Base-by-base conservation (phyloP, 2,113 vertebrate species). In the Columba janthina region DNA sequence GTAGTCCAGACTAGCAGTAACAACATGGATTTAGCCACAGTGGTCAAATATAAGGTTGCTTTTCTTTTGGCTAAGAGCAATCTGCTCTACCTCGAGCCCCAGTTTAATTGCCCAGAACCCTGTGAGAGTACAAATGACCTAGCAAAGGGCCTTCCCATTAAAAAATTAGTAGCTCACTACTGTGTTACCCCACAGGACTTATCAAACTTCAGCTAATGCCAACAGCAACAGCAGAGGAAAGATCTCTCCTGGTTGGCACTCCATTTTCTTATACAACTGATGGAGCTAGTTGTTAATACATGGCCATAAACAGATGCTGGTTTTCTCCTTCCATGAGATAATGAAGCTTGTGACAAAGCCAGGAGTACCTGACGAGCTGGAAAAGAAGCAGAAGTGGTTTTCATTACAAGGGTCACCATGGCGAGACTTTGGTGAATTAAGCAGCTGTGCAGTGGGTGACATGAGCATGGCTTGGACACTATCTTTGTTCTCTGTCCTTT, bases 381-480 rank as follows among this genome's bases (percentile, higher is more conserved):
- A 92, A 73, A 87, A 48, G 57, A 64, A 84, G 61, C 57, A 78
- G 40, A 73, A 62, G 1, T 29, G 29, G 29, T 73, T 93, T 85
- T 76, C 31, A 73, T 36, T 70, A 34, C 51, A 62, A 90, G 79
- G 31, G 15, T 81, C 56, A 64, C 53, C 64, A 31, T 4, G 4
- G 58, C 24, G 21, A 72, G 22, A 14, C 40, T 46, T 36, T 5
- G 31, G 28, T 62, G 78, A 87, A 56, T 56, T 57, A 65, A 69
- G 29, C 50, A 31, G 28, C 58, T 80, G 31, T 53, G 38, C 46
- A 51, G 25, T 16, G 13, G 6, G 36, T 85, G 32, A 91, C 64
- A 76, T 4, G 60, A 77, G 57, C 1, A 1, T 50, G 67, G 12
- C 50, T 88, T 3, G 1, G 64, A 28, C 0, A 0, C 32, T 58